These are phyloP conservation scores for Eupithecia insigniata DNA, from an alignment of 2,888 invertebrate genomes.

Conservation along the genomic window DNA sequence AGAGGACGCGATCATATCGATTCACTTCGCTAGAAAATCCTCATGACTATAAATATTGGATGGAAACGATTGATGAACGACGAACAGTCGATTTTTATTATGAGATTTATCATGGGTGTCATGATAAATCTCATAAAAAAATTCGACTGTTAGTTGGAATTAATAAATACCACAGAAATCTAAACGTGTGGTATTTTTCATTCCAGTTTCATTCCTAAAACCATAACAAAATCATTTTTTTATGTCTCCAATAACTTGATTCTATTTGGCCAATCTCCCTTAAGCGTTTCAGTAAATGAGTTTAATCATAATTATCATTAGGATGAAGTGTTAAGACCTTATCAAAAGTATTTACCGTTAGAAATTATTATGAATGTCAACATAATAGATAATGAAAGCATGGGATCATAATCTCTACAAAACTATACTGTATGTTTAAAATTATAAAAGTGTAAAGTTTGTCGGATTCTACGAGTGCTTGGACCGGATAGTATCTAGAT, in stretches of 20 bases:
- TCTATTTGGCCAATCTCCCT: not conserved
- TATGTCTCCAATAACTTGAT: not conserved
- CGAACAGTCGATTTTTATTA: too few species aligned
- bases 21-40: not conserved
- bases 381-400: constrained; percentile 1
- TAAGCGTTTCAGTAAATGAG: constrained; percentile 4
- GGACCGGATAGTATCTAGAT: too few species aligned
- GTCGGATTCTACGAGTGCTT: too few species aligned
- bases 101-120: too few species aligned
- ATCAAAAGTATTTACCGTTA: constrained; percentile 11
- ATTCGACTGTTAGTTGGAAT: not conserved
- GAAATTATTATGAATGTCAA: constrained; percentile 8
- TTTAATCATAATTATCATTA: constrained; percentile 15
- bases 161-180: not conserved
- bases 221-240: not conserved
- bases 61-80: too few species aligned
- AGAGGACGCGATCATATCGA: not conserved
- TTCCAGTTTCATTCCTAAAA: not conserved
- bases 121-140: too few species aligned
- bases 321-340: constrained; percentile 3
- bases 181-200: not conserved
- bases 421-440: not conserved
- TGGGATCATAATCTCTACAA: not conserved
- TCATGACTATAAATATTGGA: too few species aligned
- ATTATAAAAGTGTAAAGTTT: not conserved